phyloP scores from a whole-genome alignment of 92 coral and sea anemone species.

The Meandrina meandrites region DNA sequence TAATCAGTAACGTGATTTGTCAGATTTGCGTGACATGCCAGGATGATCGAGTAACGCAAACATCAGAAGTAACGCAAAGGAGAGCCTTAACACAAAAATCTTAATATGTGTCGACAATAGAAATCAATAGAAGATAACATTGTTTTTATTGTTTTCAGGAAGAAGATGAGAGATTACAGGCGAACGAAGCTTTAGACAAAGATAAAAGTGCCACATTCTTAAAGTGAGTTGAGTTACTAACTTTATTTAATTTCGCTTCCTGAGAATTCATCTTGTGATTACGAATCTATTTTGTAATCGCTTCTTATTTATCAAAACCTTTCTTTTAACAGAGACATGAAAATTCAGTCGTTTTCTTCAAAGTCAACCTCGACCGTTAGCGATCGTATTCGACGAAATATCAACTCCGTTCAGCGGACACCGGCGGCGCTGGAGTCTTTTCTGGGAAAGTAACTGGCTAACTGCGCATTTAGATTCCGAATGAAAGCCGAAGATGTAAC shows the following conservation, averaged over 20 bases:
- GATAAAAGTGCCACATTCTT: slow-evolving; percentile 90
- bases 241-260: not conserved
- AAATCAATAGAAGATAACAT: not conserved
- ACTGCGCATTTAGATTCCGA: not conserved
- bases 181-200: slow-evolving; percentile 57
- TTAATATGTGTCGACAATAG: too few relatives aligned
- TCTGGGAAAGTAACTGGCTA: slow-evolving; percentile 61
- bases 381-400: slow-evolving; percentile 91
- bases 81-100: too few relatives aligned
- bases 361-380: slow-evolving; percentile 82
- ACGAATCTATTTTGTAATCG: not conserved
- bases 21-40: not conserved
- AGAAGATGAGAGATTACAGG: slow-evolving; percentile 72
- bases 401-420: slow-evolving; percentile 96
- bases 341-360: slow-evolving; percentile 91
- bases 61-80: not conserved
- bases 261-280: too few relatives aligned
- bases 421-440: slow-evolving; percentile 91
- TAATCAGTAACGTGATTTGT: not conserved
- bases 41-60: not conserved
- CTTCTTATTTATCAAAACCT: not conserved
- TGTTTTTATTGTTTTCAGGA: slow-evolving; percentile 49
- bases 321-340: slow-evolving; percentile 72
- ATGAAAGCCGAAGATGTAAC: not conserved
- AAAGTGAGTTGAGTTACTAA: slow-evolving; percentile 59